Evolutionary conservation across 2,113 vertebrate species (phyloP), one percentile per base, ranked within the genome.

Genomic region (Melanotaenia duboulayi): DNA sequence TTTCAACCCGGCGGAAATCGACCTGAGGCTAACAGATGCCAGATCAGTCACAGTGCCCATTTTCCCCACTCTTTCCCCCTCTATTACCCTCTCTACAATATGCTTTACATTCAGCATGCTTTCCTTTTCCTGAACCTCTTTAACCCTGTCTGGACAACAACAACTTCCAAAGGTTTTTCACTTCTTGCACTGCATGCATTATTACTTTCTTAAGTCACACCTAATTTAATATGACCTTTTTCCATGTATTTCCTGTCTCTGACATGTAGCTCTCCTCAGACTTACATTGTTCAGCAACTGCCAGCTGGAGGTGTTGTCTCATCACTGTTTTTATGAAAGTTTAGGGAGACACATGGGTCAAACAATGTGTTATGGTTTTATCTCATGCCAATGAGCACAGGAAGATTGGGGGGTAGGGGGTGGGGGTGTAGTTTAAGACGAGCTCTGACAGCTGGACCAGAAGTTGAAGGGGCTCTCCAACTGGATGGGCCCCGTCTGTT

Each of bases 1-100:
- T 95, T 93, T 89, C 92, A 61, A 40, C 60, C 39, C 23, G 71
- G 85, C 84, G 89, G 91, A 93, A 92, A 91, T 80, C 20, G 76
- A 91, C 87, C 90, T 87, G 85, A 83, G 82, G 89, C 81, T 66
- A 91, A 90, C 92, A 95, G 92, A 93, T 95, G 93, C 88, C 88
- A 74, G 89, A 93, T 94, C 91, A 89, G 92, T 93, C 92, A 92
- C 87, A 88, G 56, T 67, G 63, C 72, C 84, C 73, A 79, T 42
- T 82, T 81, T 82, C 71, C 59, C 64, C 32, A 37, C 58, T 51
- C 62, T 46, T 50, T 69, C 65, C 60, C 72, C 79, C 76, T 81
- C 70, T 65, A 5, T 81, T 66, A 73, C 42, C 60, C 55, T 25
- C 56, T 55, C 54, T 28, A 16, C 52, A 13, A 4, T 62, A 10